phyloP scores from a whole-genome alignment of 2,797 vertebrate species.

The Kryptolebias ocellatus region DNA sequence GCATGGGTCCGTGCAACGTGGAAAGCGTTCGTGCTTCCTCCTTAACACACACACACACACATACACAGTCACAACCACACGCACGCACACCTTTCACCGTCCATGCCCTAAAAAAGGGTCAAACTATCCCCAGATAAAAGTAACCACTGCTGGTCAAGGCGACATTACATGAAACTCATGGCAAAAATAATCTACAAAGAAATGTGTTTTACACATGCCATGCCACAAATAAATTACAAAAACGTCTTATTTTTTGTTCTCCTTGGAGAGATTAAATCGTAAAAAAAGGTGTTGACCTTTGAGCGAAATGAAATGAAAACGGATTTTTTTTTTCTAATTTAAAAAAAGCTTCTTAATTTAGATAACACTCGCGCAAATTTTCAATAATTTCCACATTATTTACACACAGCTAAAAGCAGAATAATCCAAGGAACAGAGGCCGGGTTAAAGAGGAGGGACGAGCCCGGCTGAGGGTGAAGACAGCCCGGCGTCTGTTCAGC shows the following conservation, averaged over 20 bases:
- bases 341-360: slow-evolving; percentile 15
- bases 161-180: slow-evolving; percentile 25
- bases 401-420: no score
- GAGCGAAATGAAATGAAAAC: slow-evolving; percentile 26
- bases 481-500: slow-evolving; percentile 61
- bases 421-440: slow-evolving; percentile 10
- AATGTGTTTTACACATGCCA: slow-evolving; percentile 8
- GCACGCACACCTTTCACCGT: slow-evolving; percentile 7
- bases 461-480: slow-evolving; percentile 52
- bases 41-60: slow-evolving; percentile 10
- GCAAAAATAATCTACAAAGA: slow-evolving; percentile 37
- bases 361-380: slow-evolving; percentile 30
- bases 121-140: slow-evolving; percentile 53
- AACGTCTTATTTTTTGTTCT: slow-evolving; percentile 2
- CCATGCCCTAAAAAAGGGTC: slow-evolving; percentile 54
- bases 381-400: slow-evolving; percentile 32
- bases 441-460: slow-evolving; percentile 35
- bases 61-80: neutral
- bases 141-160: slow-evolving; percentile 38
- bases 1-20: slow-evolving; percentile 22
- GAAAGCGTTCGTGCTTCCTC: slow-evolving; percentile 54
- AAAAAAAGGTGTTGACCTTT: slow-evolving; percentile 22
- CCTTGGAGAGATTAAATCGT: slow-evolving; percentile 18
- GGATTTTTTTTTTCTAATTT: neutral
- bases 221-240: slow-evolving; percentile 2